Base-by-base conservation (phyloP, 2,888 invertebrate species). In the Andrena fulva region DNA sequence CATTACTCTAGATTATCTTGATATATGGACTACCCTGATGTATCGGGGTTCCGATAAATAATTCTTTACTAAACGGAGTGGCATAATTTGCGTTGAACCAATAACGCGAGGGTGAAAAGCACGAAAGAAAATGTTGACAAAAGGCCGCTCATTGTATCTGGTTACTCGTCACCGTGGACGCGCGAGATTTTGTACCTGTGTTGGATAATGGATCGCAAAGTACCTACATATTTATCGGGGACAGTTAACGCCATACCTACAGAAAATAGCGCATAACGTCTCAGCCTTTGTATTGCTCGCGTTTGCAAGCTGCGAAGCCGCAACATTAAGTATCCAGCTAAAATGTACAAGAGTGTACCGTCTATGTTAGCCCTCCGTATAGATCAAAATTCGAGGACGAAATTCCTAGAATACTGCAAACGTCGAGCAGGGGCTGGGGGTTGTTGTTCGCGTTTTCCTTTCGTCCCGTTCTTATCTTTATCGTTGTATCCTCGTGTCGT, bases 221-320 rank as follows among this genome's bases (percentile, higher is more conserved):
- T 78, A 24, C 64, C 50, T 62, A 81, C 64, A 56, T 62, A 81
- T 62, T 84, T 66, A 50, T 68, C 69, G 56, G 42, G 63, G 70
- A 64, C 27, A 64, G 29, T 69, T 79, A 74, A 56, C 71, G 29
- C 66, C 66, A 62, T 52, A 35, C 66, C 59, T 52, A 35, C 50
- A 35, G 50, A 59, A 67, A 66, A 56, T 59, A 31, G 56, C 66
- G 48, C 54, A 50, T 52, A 63, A 62, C 64, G 52, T 31, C 59
- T 27, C 64, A 5, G 20, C 70, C 8, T 74, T 52, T 70, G 35
- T 66, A 59, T 77, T 60, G 42, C 60, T 59, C 50, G 62, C 62
- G 52, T 75, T 80, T 50, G 42, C 29, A 42, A 54, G 35, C 52
- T 63, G 24, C 52, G 24, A 59, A 54, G 12, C 24, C 52, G 31